Percentiles rank a stretch among this genome's conserved stretches.
These are phyloP conservation scores for Morone saxatilis DNA, from an alignment of 2,113 vertebrate species.

Conservation along the genomic window DNA sequence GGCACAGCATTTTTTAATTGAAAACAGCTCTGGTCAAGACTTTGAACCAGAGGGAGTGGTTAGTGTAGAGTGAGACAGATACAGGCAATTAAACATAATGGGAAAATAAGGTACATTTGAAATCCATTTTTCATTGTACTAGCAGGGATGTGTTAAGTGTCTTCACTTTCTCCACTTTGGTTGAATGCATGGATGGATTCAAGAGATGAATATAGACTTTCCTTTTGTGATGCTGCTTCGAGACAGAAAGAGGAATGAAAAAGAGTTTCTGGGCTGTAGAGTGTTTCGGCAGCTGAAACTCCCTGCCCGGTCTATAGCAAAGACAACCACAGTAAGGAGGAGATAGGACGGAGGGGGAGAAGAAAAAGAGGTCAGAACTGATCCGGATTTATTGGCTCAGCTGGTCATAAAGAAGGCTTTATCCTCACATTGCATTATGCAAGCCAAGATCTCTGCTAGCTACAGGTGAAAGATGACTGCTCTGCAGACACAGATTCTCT, in stretches of 20 bases:
- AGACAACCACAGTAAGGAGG: conserved; percentile 16
- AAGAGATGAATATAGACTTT: background rate
- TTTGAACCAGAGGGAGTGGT: conserved; percentile 35
- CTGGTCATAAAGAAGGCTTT: conserved; percentile 74
- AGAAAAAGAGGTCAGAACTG: conserved; percentile 56
- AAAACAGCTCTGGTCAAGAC: conserved; percentile 49
- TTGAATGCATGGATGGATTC: conserved; percentile 17
- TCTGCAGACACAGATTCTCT: conserved; percentile 45
- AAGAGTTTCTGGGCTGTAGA: conserved; percentile 20
- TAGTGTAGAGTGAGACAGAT: conserved; percentile 29
- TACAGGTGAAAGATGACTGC: conserved; percentile 77
- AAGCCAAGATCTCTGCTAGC: conserved; percentile 67
- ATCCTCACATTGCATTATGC: conserved; percentile 74
- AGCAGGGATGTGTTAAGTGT: conserved; percentile 14
- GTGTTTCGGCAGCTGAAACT: conserved; percentile 24
- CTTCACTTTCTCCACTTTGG: conserved; percentile 14
- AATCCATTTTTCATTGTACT: conserved; percentile 17
- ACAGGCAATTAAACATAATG: conserved; percentile 40
- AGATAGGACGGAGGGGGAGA: background rate
- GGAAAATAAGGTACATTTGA: conserved; percentile 37
- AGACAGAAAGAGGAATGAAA: conserved; percentile 16
- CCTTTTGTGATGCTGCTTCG: conserved; percentile 17
- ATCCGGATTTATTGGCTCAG: conserved; percentile 75
- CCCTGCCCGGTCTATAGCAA: conserved; percentile 15
- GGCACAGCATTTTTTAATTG: conserved; percentile 57